phyloP scores from a whole-genome alignment of 2,888 invertebrate species.

The Plagodis dolabraria region DNA sequence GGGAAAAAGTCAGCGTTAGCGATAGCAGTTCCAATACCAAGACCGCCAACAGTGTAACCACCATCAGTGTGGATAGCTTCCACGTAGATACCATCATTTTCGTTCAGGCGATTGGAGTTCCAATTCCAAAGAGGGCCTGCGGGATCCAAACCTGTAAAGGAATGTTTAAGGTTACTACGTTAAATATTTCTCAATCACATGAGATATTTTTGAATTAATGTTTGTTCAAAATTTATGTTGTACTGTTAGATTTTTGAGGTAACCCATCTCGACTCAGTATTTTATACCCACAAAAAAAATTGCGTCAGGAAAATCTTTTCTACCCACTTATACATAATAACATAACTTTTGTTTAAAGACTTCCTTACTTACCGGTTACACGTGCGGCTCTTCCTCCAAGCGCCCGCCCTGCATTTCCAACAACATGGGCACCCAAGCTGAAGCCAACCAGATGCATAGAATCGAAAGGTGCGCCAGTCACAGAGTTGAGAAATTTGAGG shows the following conservation, averaged over 20 bases:
- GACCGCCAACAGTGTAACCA: slow-evolving; percentile 61
- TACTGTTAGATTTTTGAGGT: no score
- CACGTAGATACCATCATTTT: slow-evolving; percentile 63
- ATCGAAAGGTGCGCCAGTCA: slow-evolving; percentile 53
- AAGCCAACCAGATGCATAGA: slow-evolving; percentile 75
- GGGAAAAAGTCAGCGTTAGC: slow-evolving; percentile 85
- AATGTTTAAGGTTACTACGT: no score
- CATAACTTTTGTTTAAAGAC: no score
- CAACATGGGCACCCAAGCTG: slow-evolving; percentile 78
- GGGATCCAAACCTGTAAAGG: slow-evolving; percentile 55
- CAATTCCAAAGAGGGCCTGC: slow-evolving; percentile 57
- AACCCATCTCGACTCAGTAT: no score
- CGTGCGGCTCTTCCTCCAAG: slow-evolving; percentile 63
- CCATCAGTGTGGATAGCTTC: slow-evolving; percentile 73
- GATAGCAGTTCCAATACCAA: slow-evolving; percentile 71
- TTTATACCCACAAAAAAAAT: no score
- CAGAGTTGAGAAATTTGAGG: slow-evolving; percentile 56
- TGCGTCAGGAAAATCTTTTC: no score
- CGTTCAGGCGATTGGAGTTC: slow-evolving; percentile 43
- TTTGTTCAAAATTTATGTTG: no score
- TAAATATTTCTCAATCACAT: no score
- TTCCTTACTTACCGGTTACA: slow-evolving; percentile 59
- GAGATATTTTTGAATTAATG: slow-evolving; percentile 6
- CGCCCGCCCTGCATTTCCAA: slow-evolving; percentile 68
- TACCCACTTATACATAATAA: no score